Base-by-base conservation (phyloP, 2,888 invertebrate genomes). In the Scaptomyza flava region DNA sequence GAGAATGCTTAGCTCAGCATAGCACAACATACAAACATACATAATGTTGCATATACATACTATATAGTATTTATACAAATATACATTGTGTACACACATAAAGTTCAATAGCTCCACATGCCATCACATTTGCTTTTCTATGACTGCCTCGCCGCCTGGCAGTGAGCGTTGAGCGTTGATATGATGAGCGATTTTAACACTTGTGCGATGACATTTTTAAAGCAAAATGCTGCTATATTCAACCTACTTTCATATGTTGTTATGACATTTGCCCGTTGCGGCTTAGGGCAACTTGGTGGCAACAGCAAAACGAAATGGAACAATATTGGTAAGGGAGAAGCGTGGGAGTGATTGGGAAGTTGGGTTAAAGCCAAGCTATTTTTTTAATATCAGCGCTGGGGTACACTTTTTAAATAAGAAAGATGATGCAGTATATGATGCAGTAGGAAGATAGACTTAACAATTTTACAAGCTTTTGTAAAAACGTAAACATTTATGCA, bases 171-270 rank as follows among this genome's bases (percentile, higher is more conserved):
- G 17, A 17, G 17, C 50, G 69, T 77, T 86, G 87, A 84, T 74
- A 88, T 71, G 81, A 83, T 88, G 87, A 88, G 84, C 81, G 87
- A 85, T 85, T 88, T 85, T 74, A 83, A 77, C 84, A 85, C 89
- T 88, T 88, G 68, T 72, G 73, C 65, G 74, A 59, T 73, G 74
- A 78, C 76, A 86, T 76, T 80, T 87, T 84, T 87, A 88, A 83
- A 79, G 73, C 60, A 63, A 67, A 79, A 79, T 81, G 68, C 72
- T 85, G 79, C 77, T 73, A 68, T 79, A 76, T 85, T 87, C 73
- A 82, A 81, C 77, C 77, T 70, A 83, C 79, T 84, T 84, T 84
- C 57, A 62, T 70, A 48, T 59, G 59, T 80, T 77, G 81, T 80
- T 86, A 81, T 83, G 77, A 71, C 77, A 83, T 81, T 83, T 83